phyloP scores from a whole-genome alignment of 1,140 invertebrate genomes.

The Pachyrhynchus sulphureomaculatus region DNA sequence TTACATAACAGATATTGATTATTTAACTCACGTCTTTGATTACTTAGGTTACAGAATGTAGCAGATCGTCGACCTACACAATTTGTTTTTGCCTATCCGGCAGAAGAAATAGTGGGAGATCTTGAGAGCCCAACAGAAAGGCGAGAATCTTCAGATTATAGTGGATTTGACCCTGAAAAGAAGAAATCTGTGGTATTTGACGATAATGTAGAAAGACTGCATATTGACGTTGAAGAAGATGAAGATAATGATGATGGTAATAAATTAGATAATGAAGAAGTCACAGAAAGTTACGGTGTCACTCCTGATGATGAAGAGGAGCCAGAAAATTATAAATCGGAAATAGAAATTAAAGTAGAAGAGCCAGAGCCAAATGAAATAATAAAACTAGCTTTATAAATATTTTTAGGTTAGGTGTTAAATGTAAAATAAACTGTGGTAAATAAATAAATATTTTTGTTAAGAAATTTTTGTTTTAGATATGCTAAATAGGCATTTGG shows the following conservation, averaged over 20 bases:
- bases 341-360: neutral
- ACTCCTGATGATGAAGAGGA: neutral
- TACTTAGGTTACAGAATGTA: constrained; percentile 9
- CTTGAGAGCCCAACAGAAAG: neutral
- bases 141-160: constrained; percentile 11
- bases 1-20: too few relatives aligned
- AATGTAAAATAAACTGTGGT: neutral
- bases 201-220: constrained; percentile 41
- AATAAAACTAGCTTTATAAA: constrained; percentile 20
- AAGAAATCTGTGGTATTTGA: constrained; percentile 46
- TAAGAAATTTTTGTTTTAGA: neutral
- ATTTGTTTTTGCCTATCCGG: constrained; percentile 27
- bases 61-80: constrained; percentile 29
- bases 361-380: constrained; percentile 12
- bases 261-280: neutral
- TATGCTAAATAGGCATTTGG: neutral
- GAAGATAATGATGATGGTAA: constrained; percentile 28
- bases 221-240: constrained; percentile 43
- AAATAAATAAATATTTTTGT: neutral
- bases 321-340: neutral
- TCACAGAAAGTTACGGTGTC: too few relatives aligned
- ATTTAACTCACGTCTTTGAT: too few relatives aligned
- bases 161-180: constrained; percentile 21
- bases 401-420: too few relatives aligned
- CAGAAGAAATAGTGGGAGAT: constrained; percentile 10